Conservation (phyloP, 64 coral and sea anemone species). For the Pocillopora damicornis region DNA sequence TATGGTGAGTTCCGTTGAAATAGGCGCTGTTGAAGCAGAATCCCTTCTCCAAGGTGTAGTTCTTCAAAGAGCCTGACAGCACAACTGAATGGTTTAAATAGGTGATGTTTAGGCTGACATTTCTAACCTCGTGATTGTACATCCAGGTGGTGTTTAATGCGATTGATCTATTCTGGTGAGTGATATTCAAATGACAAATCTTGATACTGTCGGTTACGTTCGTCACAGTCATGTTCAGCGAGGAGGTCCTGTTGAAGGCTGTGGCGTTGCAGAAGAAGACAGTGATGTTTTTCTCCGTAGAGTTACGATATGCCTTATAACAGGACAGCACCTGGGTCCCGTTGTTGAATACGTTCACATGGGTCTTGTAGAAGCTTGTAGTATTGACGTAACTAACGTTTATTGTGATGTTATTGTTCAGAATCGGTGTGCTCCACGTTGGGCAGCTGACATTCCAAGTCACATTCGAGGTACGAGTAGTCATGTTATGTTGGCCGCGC, state of each 20-base stretch:
- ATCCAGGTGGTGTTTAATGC: slow-evolving; percentile 63
- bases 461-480: slow-evolving; percentile 37
- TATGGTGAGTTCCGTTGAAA: slow-evolving; percentile 51
- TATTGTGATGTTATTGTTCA: slow-evolving; percentile 65
- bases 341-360: slow-evolving; percentile 32
- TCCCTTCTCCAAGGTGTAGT: slow-evolving; percentile 49
- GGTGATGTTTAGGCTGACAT: slow-evolving; percentile 65
- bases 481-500: slow-evolving; percentile 48
- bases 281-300: slow-evolving; percentile 44
- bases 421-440: slow-evolving; percentile 37
- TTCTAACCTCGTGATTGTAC: slow-evolving; percentile 20
- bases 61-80: slow-evolving; percentile 51
- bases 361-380: slow-evolving; percentile 32
- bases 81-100: slow-evolving; percentile 65
- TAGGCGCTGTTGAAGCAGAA: slow-evolving; percentile 69
- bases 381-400: slow-evolving; percentile 63
- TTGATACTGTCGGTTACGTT: slow-evolving; percentile 40
- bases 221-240: slow-evolving; percentile 51
- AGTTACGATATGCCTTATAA: slow-evolving; percentile 33
- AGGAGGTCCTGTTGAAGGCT: slow-evolving; percentile 42
- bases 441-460: slow-evolving; percentile 41
- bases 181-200: slow-evolving; percentile 50
- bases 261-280: slow-evolving; percentile 47
- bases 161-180: slow-evolving; percentile 61
- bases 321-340: slow-evolving; percentile 28